phyloP scores from a whole-genome alignment of 1,140 invertebrate species.

The Papilio helenus region DNA sequence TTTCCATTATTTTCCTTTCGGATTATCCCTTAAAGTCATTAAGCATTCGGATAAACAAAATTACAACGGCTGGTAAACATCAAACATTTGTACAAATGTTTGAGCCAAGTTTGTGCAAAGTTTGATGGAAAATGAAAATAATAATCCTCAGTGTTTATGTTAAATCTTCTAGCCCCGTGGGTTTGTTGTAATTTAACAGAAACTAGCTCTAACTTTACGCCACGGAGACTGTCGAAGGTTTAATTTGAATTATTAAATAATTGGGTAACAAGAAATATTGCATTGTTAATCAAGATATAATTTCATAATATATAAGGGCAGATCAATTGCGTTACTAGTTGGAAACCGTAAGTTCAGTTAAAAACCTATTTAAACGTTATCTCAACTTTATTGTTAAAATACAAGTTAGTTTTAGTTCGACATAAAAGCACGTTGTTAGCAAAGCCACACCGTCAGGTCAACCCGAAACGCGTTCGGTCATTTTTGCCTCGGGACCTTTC shows the following conservation, averaged over 20 bases:
- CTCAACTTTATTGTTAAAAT: neutral
- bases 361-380: neutral
- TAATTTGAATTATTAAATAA: neutral
- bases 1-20: conserved; percentile 38
- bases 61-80: conserved; percentile 38
- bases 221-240: neutral
- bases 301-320: too few relatives aligned
- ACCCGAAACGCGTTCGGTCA: conserved; percentile 24
- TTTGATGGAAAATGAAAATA: conserved; percentile 41
- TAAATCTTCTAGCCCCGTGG: conserved; percentile 13
- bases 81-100: conserved; percentile 40
- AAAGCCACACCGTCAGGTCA: conserved; percentile 15
- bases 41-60: conserved; percentile 38
- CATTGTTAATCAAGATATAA: too few relatives aligned
- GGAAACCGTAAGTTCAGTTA: too few relatives aligned
- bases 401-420: neutral
- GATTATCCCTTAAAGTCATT: conserved; percentile 38
- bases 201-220: conserved; percentile 20
- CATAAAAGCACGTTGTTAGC: neutral
- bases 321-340: neutral
- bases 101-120: conserved; percentile 39
- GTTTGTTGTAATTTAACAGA: conserved; percentile 26
- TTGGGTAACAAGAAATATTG: neutral
- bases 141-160: conserved; percentile 36
- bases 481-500: conserved; percentile 43